Evolutionary conservation across 1,140 invertebrate genomes (phyloP).

Genomic region (Drosophila sulfurigaster): DNA sequence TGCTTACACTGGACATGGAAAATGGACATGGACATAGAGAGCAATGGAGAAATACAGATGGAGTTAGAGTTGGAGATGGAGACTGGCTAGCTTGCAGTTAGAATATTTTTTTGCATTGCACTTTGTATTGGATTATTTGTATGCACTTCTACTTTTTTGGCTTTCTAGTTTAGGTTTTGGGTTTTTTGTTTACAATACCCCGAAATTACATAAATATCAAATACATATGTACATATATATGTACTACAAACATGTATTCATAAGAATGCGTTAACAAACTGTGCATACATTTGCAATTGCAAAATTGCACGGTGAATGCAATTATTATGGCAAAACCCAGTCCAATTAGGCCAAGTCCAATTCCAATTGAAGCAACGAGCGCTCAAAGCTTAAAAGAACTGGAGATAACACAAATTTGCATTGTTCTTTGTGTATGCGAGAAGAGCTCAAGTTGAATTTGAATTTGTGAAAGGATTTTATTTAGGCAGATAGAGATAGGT

Average conservation of each 20-base stretch:
- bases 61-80: constrained; percentile 7
- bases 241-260: background rate
- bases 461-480: background rate
- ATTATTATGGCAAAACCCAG: constrained; percentile 11
- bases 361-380: background rate
- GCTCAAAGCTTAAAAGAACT: constrained; percentile 4
- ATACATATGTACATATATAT: background rate
- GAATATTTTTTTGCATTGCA: constrained; percentile 28
- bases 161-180: background rate
- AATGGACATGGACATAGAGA: constrained; percentile 2
- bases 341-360: background rate
- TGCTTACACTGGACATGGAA: constrained; percentile 18
- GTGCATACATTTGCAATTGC: constrained; percentile 5
- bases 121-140: constrained; percentile 26
- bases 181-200: constrained; percentile 3
- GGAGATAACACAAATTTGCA: background rate
- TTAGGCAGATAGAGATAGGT: background rate
- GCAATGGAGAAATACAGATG: too few relatives aligned
- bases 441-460: constrained; percentile 1
- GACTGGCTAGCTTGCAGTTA: constrained; percentile 26
- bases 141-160: background rate
- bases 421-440: background rate
- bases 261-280: constrained; percentile 13
- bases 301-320: background rate
- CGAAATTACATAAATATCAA: constrained; percentile 9